phyloP scores from a whole-genome alignment of 2,888 invertebrate genomes.

The Ypsolopha scabrella region DNA sequence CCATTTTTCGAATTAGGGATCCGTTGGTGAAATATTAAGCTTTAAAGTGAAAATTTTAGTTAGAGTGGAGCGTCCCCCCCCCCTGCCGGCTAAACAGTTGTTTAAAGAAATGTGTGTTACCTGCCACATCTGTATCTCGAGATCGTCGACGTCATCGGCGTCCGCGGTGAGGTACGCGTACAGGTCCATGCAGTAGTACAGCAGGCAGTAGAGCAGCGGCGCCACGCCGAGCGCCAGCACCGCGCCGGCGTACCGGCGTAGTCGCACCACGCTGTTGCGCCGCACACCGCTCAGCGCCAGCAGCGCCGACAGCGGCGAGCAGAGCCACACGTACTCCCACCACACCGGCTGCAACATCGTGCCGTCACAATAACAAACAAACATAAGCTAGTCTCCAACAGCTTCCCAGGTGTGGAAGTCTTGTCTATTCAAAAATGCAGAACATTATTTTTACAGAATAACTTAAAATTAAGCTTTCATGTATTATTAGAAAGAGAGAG shows the following conservation, averaged over 20 bases:
- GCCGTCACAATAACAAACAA: background rate
- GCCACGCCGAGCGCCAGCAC: background rate
- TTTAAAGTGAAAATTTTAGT: no score
- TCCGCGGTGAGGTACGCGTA: constrained; percentile 76
- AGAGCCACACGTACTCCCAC: constrained; percentile 96
- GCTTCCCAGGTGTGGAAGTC: no score
- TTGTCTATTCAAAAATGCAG: no score
- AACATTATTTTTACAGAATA: no score
- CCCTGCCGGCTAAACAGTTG: no score
- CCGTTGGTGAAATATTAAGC: no score
- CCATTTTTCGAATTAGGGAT: no score
- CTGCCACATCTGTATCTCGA: constrained; percentile 81
- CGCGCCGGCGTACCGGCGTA: constrained; percentile 62
- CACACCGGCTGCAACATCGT: constrained; percentile 73
- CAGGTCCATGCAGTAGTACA: constrained; percentile 88
- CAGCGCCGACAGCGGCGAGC: constrained; percentile 85
- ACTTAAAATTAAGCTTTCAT: no score
- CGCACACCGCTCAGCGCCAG: constrained; percentile 88
- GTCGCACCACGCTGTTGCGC: constrained; percentile 81
- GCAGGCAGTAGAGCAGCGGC: constrained; percentile 83
- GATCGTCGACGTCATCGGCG: constrained; percentile 65
- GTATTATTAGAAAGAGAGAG: no score
- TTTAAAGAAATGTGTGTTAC: no score
- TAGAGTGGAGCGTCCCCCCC: no score
- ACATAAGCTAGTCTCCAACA: constrained; percentile 2